Evolutionary conservation across 2,888 invertebrate genomes (phyloP), one percentile per base, ranked within the genome.

Genomic region (Yponomeuta evonymella): DNA sequence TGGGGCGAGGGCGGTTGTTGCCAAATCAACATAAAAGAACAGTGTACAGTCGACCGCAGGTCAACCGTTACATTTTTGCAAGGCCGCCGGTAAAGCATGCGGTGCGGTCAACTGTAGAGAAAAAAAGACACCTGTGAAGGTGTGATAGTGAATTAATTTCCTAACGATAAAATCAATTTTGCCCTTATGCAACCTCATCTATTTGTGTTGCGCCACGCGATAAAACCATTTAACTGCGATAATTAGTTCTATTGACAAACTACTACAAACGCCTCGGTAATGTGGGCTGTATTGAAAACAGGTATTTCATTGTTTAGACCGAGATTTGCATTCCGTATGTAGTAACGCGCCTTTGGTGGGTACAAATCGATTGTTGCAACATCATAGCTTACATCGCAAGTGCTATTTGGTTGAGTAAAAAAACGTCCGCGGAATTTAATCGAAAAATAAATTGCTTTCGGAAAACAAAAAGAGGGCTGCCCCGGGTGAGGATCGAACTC

Each of bases 401-500:
- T 15, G 51, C 15, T 12, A 30, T 65, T 30, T 11, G 29, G 33
- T 65, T 29, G 65, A 30, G 65, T 11, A 65, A 65, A 65, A 29
- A 65, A 65, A 58, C 51, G 15, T 15, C 51, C 8, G 15, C 3
- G 12, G 51, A 58, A 58, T 58, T 58, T 58, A 15, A 58, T 58
- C 15, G 51, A 58, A 58, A 58, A 58, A 58, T 58, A 58, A 58
- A 58, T 58, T 58, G 51, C 15, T 58, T 58, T 58, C 15, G 51
- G 51, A 58, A 58, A 36, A 67, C 67, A 76, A 74, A 84, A 90
- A 89, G 86, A 43, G 75, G 75, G 75, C 77, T 96, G 95, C 95
- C 95, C 96, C 96, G 95, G 95, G 96, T 96, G 96, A 96, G 96
- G 96, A 95, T 97, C 96, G 96, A 96, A 97, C 96, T 96, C 96